Conservation (phyloP, 2,797 vertebrate species). For the Mionectes olivaceus region DNA sequence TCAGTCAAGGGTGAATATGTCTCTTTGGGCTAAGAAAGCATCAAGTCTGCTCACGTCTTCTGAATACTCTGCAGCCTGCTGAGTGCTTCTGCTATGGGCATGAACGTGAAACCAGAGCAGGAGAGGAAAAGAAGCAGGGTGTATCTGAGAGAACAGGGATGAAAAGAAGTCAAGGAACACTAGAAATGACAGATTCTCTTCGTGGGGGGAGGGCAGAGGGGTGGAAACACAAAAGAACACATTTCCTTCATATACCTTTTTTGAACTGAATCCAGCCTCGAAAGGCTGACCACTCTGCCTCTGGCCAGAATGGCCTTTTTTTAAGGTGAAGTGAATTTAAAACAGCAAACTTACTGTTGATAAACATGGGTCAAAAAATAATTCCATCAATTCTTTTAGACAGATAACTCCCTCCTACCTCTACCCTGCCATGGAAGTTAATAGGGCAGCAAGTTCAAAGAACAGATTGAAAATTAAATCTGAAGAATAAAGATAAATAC, state of each 20-base stretch:
- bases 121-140: neutral
- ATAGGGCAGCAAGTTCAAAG: neutral
- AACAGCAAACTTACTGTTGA: neutral
- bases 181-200: neutral
- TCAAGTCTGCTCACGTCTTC: neutral
- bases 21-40: constrained; percentile 23
- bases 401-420: neutral
- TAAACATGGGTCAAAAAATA: neutral
- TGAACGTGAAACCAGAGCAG: neutral
- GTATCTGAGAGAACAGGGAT: neutral
- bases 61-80: neutral
- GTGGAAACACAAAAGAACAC: neutral
- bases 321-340: neutral
- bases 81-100: neutral
- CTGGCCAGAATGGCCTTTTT: neutral
- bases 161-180: neutral
- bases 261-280: neutral
- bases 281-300: neutral
- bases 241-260: neutral
- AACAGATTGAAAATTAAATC: neutral
- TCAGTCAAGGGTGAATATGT: constrained; percentile 13
- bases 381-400: neutral
- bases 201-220: neutral
- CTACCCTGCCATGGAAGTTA: neutral
- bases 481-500: neutral